phyloP scores from a whole-genome alignment of 2,888 invertebrate genomes.

The Cheilosia vernalis region DNA sequence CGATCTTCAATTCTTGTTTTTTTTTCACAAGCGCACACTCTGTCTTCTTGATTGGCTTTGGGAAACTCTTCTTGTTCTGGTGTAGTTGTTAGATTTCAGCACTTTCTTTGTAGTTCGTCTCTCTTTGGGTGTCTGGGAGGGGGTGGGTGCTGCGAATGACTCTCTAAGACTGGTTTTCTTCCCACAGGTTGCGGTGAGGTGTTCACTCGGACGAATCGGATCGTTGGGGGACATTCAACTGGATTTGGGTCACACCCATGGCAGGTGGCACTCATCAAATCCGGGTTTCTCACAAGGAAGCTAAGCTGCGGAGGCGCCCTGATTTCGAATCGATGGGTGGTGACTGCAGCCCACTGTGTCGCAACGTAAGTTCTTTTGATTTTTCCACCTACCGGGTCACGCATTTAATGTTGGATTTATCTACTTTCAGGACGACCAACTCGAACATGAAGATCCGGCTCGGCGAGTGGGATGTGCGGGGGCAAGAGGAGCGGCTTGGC shows the following conservation, averaged over 20 bases:
- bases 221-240: slow-evolving; percentile 95
- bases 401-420: slow-evolving; percentile 1
- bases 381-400: not conserved
- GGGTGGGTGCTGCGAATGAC: not conserved
- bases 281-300: slow-evolving; percentile 94
- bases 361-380: slow-evolving; percentile 89
- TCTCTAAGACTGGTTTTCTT: slow-evolving; percentile 51
- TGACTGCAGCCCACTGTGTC: slow-evolving; percentile 96
- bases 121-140: not conserved
- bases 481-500: slow-evolving; percentile 90
- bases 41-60: slow-evolving; percentile 55
- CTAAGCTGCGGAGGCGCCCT: slow-evolving; percentile 96
- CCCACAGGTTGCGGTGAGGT: slow-evolving; percentile 94
- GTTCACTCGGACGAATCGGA: slow-evolving; percentile 93
- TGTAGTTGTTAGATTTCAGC: slow-evolving; percentile 46
- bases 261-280: slow-evolving; percentile 96
- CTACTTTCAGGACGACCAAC: slow-evolving; percentile 89
- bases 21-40: slow-evolving; percentile 42
- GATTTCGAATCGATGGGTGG: slow-evolving; percentile 95
- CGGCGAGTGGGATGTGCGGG: slow-evolving; percentile 96
- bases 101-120: slow-evolving; percentile 22
- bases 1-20: slow-evolving; percentile 23
- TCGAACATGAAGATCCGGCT: slow-evolving; percentile 93
- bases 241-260: slow-evolving; percentile 96
- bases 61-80: slow-evolving; percentile 22